Percentiles rank a stretch among this genome's conserved stretches.
Conservation (phyloP, 2,797 vertebrate species). For the Chaetodon trifasciatus region DNA sequence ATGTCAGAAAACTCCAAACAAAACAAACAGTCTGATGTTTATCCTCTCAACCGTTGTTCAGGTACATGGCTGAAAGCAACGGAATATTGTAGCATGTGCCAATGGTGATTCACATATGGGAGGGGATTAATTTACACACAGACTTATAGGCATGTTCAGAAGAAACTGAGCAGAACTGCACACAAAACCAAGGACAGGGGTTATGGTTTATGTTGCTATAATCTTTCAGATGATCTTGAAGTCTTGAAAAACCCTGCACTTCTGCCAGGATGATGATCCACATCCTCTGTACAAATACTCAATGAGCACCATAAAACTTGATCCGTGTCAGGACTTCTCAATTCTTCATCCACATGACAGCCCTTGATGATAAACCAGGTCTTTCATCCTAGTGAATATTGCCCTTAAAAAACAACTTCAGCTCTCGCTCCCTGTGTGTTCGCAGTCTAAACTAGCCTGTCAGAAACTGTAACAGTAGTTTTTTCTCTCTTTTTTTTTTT, state of each 20-base stretch:
- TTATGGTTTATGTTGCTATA: conserved; percentile 30
- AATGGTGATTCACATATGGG: conserved; percentile 70
- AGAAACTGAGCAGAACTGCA: conserved; percentile 44
- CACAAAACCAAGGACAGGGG: conserved; percentile 48
- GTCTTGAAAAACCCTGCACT: conserved; percentile 19
- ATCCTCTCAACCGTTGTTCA: conserved; percentile 78
- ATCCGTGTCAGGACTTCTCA: conserved; percentile 45
- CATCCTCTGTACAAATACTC: conserved; percentile 47
- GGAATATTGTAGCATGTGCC: conserved; percentile 74
- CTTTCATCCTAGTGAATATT: conserved; percentile 59
- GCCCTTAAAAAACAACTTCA: conserved; percentile 47
- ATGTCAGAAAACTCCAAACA: conserved; percentile 78
- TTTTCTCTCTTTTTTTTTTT: conserved; percentile 21
- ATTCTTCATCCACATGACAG: conserved; percentile 63
- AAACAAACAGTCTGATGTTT: conserved; percentile 81
- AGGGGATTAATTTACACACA: conserved; percentile 64
- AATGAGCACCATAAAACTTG: conserved; percentile 48
- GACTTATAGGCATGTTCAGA: conserved; percentile 55
- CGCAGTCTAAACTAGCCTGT: conserved; percentile 51
- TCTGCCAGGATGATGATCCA: conserved; percentile 44
- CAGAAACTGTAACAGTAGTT: conserved; percentile 39
- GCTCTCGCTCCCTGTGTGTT: conserved; percentile 17
- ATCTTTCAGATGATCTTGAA: conserved; percentile 23
- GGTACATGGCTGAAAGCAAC: conserved; percentile 75
- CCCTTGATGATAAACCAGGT: conserved; percentile 70